Percentiles rank a stretch among this genome's conserved stretches.
phyloP scores from a whole-genome alignment of 2,888 invertebrate species.

The Lithophane socia region DNA sequence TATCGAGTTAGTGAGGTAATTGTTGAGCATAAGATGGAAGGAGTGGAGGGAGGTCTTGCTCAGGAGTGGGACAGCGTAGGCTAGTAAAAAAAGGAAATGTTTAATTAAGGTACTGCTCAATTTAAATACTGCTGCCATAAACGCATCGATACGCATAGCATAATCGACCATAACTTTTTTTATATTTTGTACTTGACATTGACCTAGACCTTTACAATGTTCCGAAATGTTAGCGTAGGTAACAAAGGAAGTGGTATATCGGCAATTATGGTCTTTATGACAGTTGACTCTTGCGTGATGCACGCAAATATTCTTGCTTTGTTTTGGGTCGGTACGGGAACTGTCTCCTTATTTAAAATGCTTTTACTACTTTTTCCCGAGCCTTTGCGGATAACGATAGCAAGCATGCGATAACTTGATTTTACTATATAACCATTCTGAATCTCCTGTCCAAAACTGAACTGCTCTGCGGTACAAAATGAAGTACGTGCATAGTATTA shows the following conservation, averaged over 20 bases:
- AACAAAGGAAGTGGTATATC: slow-evolving; percentile 50
- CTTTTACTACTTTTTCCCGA: slow-evolving; percentile 22
- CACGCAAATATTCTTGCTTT: slow-evolving; percentile 57
- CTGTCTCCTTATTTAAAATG: slow-evolving; percentile 30
- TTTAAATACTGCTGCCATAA: slow-evolving; percentile 4
- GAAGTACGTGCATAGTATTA: neutral
- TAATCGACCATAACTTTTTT: slow-evolving; percentile 24
- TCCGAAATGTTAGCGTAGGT: slow-evolving; percentile 45
- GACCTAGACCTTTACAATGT: slow-evolving; percentile 57
- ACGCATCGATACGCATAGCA: neutral
- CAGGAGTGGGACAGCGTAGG: too few species aligned
- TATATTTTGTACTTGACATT: slow-evolving; percentile 40
- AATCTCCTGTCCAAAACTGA: neutral
- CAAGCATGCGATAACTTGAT: slow-evolving; percentile 36
- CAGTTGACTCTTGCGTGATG: slow-evolving; percentile 52
- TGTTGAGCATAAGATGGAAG: slow-evolving; percentile 7
- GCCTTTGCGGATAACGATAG: slow-evolving; percentile 13
- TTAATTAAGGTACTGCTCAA: slow-evolving; percentile 45
- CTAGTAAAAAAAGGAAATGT: slow-evolving; percentile 2
- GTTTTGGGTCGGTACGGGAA: slow-evolving; percentile 40
- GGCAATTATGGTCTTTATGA: slow-evolving; percentile 48
- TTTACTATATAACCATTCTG: neutral
- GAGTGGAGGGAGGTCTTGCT: too few species aligned
- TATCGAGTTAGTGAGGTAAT: slow-evolving; percentile 1
- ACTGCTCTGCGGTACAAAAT: neutral